phyloP scores from a whole-genome alignment of 2,888 invertebrate genomes.

The Papilio gigon region DNA sequence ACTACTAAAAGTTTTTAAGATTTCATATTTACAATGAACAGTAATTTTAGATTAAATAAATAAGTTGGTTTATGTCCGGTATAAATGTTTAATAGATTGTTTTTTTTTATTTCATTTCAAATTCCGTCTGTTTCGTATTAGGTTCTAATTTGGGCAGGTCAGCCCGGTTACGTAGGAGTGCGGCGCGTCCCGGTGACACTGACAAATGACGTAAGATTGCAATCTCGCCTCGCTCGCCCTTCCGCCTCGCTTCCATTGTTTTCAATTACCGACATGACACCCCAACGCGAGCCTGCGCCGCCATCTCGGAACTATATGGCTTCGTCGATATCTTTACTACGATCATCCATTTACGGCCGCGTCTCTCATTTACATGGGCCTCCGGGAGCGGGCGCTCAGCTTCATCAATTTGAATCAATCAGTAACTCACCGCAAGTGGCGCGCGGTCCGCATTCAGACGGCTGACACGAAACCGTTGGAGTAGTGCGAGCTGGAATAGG shows the following conservation, averaged over 20 bases:
- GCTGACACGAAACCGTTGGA: constrained; percentile 90
- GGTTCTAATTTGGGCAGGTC: constrained; percentile 75
- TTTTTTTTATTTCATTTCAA: not conserved
- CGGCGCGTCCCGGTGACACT: constrained; percentile 83
- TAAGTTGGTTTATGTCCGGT: not conserved
- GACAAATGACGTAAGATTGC: constrained; percentile 90
- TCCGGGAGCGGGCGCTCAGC: constrained; percentile 50
- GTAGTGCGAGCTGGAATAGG: constrained; percentile 84
- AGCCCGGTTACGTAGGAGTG: constrained; percentile 67
- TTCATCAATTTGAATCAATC: constrained; percentile 69
- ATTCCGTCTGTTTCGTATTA: constrained; percentile 33
- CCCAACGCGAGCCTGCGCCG: constrained; percentile 68
- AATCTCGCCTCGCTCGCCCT: constrained; percentile 84
- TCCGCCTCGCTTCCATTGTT: constrained; percentile 78
- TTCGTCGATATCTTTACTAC: constrained; percentile 71
- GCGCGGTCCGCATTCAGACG: constrained; percentile 83
- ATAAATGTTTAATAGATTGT: not conserved
- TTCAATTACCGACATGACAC: constrained; percentile 81
- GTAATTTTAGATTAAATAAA: constrained; percentile 13
- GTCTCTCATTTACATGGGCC: constrained; percentile 66
- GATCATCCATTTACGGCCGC: constrained; percentile 70
- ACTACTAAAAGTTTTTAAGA: constrained; percentile 11
- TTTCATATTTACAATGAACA: not conserved
- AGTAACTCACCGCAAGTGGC: constrained; percentile 69
- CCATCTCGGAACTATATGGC: constrained; percentile 75